Conservation (phyloP, 2,797 vertebrate species). For the Myotis myotis region DNA sequence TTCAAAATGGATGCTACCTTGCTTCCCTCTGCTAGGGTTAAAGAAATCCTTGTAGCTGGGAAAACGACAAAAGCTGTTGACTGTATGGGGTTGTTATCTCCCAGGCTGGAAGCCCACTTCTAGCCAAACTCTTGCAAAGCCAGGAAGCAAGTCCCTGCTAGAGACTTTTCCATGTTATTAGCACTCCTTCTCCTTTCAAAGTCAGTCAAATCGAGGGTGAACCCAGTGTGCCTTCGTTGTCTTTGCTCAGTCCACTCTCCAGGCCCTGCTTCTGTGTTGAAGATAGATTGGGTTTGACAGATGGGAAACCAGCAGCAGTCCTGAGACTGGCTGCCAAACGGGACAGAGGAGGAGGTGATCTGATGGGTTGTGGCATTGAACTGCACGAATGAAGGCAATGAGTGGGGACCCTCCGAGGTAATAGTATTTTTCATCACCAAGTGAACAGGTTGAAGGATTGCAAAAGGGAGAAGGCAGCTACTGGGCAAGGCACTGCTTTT, state of each 20-base stretch:
- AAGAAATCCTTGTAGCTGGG: not conserved
- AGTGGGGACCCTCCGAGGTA: constrained; percentile 38
- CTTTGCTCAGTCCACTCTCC: constrained; percentile 47
- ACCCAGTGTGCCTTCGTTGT: not conserved
- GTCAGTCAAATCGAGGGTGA: not conserved
- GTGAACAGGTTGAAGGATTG: not conserved
- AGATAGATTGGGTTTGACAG: constrained; percentile 68
- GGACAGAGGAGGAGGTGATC: constrained; percentile 41
- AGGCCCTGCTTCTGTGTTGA: constrained; percentile 16
- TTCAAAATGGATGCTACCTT: not conserved
- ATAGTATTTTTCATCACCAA: not conserved
- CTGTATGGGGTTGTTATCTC: not conserved
- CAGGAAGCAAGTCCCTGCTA: not conserved
- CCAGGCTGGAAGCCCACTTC: not conserved
- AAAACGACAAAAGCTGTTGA: not conserved
- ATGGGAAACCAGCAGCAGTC: constrained; percentile 72
- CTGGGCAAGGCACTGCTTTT: not conserved
- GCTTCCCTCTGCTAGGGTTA: not conserved
- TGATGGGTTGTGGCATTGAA: constrained; percentile 54
- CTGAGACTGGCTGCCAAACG: constrained; percentile 64
- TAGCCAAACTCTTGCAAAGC: constrained; percentile 23
- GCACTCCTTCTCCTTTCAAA: constrained; percentile 21
- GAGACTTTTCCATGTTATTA: constrained; percentile 55
- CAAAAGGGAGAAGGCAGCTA: constrained; percentile 8
- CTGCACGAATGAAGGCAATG: not conserved